Evolutionary conservation across 2,888 invertebrate genomes (phyloP).

Genomic region (Xylota sylvarum): DNA sequence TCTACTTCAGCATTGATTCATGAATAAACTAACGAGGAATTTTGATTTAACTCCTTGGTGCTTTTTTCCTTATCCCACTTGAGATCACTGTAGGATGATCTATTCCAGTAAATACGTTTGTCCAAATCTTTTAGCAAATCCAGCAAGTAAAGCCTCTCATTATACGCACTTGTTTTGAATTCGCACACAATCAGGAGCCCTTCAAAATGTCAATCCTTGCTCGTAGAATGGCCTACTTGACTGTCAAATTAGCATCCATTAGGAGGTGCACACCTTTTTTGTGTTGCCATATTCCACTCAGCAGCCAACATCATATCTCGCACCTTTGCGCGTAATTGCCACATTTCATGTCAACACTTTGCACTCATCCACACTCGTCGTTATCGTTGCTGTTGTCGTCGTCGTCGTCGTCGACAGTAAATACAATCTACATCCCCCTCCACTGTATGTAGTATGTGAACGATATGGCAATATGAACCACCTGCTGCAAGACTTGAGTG

Average conservation of each 20-base stretch:
- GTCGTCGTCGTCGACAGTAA: neutral
- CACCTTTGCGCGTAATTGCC: constrained; percentile 70
- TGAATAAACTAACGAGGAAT: no score
- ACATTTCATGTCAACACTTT: constrained; percentile 70
- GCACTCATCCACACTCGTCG: constrained; percentile 4
- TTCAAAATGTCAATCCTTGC: constrained; percentile 41
- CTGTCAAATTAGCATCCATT: constrained; percentile 69
- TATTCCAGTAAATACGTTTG: neutral
- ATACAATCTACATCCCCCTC: neutral
- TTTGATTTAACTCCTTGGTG: no score
- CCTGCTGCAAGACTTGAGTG: constrained; percentile 51
- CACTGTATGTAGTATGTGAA: neutral
- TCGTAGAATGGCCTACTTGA: constrained; percentile 57
- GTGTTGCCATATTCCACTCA: constrained; percentile 6
- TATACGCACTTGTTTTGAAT: constrained; percentile 28
- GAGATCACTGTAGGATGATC: neutral
- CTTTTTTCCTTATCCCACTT: no score
- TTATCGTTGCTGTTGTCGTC: no score
- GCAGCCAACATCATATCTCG: constrained; percentile 19
- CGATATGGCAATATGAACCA: constrained; percentile 37
- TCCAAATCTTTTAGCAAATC: constrained; percentile 11
- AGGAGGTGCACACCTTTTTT: constrained; percentile 22
- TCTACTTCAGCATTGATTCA: no score
- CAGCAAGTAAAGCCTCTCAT: constrained; percentile 38
- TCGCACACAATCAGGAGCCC: constrained; percentile 28